Evolutionary conservation across 2,888 invertebrate species (phyloP).

Genomic region (Athetis lepigone): DNA sequence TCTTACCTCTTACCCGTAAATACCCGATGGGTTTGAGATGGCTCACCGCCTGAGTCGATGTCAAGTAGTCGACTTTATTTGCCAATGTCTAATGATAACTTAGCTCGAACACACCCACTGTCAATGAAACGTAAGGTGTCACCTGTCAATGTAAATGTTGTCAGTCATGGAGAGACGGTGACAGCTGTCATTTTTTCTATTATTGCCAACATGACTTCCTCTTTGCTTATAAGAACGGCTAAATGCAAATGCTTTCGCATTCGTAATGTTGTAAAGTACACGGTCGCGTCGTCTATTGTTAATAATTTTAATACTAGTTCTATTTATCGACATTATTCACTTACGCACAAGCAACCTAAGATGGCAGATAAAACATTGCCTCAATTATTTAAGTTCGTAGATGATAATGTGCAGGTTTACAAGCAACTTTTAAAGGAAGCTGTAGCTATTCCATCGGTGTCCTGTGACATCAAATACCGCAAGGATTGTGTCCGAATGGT

Average conservation of each 20-base stretch:
- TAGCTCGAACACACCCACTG: too few relatives aligned
- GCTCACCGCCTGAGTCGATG: too few relatives aligned
- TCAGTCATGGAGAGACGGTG: slow-evolving; percentile 56
- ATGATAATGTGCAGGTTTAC: slow-evolving; percentile 93
- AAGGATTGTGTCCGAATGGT: slow-evolving; percentile 96
- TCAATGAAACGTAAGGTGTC: neutral
- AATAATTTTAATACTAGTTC: slow-evolving; percentile 62
- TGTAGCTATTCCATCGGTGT: slow-evolving; percentile 98
- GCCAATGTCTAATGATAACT: too few relatives aligned
- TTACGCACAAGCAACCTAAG: slow-evolving; percentile 70
- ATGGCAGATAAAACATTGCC: slow-evolving; percentile 84
- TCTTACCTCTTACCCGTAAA: too few relatives aligned
- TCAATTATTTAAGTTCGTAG: slow-evolving; percentile 93
- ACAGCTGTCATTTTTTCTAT: slow-evolving; percentile 55
- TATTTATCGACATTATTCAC: slow-evolving; percentile 67
- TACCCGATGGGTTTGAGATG: too few relatives aligned
- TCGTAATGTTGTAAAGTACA: slow-evolving; percentile 71
- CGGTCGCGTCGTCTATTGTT: slow-evolving; percentile 61
- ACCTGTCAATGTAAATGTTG: slow-evolving; percentile 55
- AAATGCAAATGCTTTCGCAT: slow-evolving; percentile 67
- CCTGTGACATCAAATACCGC: slow-evolving; percentile 96
- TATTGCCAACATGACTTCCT: slow-evolving; percentile 61
- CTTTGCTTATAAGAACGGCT: slow-evolving; percentile 66
- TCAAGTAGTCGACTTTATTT: too few relatives aligned
- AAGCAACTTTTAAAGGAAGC: slow-evolving; percentile 95